A percentile compares a stretch with the other conserved stretches of the same genome.
Evolutionary conservation across 2,888 invertebrate species (phyloP).

Genomic region (Choreutis nemorana): DNA sequence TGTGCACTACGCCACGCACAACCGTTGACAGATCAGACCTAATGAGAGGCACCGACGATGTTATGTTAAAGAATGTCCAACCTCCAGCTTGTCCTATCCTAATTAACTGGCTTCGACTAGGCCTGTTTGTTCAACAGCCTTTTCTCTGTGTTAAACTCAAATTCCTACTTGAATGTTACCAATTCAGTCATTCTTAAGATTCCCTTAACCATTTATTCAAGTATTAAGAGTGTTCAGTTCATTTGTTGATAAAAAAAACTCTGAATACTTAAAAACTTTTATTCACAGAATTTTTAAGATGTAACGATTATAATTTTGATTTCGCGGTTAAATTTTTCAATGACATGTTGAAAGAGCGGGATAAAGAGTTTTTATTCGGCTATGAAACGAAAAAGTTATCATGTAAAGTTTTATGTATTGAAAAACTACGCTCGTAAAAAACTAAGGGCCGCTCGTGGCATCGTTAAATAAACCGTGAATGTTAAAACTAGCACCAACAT

Average conservation of each 20-base stretch:
- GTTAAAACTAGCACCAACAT: slow-evolving; percentile 23
- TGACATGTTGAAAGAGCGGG: too few relatives aligned
- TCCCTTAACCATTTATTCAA: too few relatives aligned
- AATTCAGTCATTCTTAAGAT: too few relatives aligned
- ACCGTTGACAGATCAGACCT: slow-evolving; percentile 39
- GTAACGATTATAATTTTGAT: too few relatives aligned
- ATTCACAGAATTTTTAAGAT: too few relatives aligned
- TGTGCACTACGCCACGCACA: slow-evolving; percentile 29
- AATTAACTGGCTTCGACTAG: slow-evolving; percentile 27
- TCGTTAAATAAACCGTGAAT: slow-evolving; percentile 30
- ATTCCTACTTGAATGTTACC: too few relatives aligned
- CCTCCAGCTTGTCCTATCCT: slow-evolving; percentile 31
- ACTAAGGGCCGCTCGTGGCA: slow-evolving; percentile 13
- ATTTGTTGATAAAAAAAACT: too few relatives aligned
- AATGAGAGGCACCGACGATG: slow-evolving; percentile 36
- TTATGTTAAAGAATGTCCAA: slow-evolving; percentile 44
- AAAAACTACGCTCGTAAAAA: slow-evolving; percentile 21
- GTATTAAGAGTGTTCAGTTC: too few relatives aligned
- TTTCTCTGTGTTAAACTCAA: too few relatives aligned
- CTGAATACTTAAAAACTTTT: too few relatives aligned
- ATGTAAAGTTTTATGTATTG: slow-evolving; percentile 14
- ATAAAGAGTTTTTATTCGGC: too few relatives aligned
- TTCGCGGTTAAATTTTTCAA: too few relatives aligned
- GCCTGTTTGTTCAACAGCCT: slow-evolving; percentile 14
- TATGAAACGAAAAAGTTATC: background rate